phyloP scores from a whole-genome alignment of 2,888 invertebrate species.

The Helleia helle region DNA sequence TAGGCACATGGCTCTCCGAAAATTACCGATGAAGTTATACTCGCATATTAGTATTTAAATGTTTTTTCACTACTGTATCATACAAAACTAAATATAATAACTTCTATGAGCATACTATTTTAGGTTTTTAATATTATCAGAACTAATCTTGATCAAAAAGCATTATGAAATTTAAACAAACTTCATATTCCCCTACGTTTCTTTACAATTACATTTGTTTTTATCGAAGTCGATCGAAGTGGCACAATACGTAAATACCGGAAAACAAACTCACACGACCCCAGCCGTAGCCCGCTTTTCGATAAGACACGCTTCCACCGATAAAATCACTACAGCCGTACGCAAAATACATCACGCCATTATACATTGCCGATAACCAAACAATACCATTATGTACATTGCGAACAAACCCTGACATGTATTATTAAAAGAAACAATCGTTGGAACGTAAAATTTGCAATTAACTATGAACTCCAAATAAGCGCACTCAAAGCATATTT shows the following conservation, averaged over 20 bases:
- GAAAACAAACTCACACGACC: constrained; percentile 33
- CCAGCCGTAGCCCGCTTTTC: constrained; percentile 35
- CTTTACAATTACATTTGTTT: constrained; percentile 24
- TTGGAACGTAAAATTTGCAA: not conserved
- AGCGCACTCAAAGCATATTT: not conserved
- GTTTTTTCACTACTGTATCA: no score
- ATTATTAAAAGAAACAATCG: no score
- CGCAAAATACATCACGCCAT: constrained; percentile 6
- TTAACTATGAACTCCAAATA: not conserved
- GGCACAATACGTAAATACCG: constrained; percentile 47
- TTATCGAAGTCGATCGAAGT: constrained; percentile 45
- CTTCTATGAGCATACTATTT: no score
- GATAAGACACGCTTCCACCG: constrained; percentile 47
- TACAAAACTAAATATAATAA: no score
- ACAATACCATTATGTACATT: not conserved
- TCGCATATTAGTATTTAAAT: no score
- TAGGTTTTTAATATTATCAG: no score
- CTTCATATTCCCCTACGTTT: no score
- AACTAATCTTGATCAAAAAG: no score
- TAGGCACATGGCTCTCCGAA: no score
- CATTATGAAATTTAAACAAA: no score
- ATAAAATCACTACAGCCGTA: constrained; percentile 13
- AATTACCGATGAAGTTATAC: no score
- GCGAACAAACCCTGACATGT: constrained; percentile 1
- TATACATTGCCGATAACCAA: constrained; percentile 14